These are phyloP conservation scores for Heterocephalus glaber DNA, from an alignment of 2,113 vertebrate genomes.

Conservation along the genomic window DNA sequence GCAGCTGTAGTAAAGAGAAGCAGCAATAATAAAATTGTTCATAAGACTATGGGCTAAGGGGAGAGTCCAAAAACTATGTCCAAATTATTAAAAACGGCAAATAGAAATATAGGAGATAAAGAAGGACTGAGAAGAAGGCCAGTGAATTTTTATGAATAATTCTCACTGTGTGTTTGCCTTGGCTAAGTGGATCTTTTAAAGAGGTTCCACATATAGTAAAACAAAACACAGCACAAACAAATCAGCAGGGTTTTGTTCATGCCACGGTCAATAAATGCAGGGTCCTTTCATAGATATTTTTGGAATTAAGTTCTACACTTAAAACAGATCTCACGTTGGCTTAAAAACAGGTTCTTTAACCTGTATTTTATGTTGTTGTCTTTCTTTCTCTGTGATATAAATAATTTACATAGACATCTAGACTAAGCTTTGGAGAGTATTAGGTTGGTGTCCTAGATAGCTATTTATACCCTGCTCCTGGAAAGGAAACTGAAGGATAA, in stretches of 20 bases:
- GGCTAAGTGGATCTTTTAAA: not conserved
- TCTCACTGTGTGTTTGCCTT: not conserved
- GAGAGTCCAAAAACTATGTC: not conserved
- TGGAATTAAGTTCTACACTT: not conserved
- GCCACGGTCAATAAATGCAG: not conserved
- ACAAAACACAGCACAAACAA: not conserved
- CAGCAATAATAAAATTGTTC: not conserved
- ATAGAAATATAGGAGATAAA: not conserved
- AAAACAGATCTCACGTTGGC: not conserved
- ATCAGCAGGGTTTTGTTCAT: not conserved
- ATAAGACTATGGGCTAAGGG: not conserved
- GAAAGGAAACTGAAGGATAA: not conserved
- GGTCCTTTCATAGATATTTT: not conserved
- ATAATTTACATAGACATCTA: not conserved
- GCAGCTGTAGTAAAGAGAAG: not conserved
- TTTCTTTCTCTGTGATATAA: not conserved
- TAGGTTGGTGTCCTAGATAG: not conserved
- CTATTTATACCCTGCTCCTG: not conserved
- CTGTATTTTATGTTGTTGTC: not conserved
- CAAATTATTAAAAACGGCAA: not conserved
- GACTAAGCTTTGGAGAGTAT: not conserved
- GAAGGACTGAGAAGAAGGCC: not conserved
- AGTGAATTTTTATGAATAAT: not conserved
- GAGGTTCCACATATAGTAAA: not conserved
- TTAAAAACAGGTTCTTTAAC: not conserved